Base-by-base conservation (phyloP, 2,797 vertebrate genomes). In the Heteromormyrus szaboi region DNA sequence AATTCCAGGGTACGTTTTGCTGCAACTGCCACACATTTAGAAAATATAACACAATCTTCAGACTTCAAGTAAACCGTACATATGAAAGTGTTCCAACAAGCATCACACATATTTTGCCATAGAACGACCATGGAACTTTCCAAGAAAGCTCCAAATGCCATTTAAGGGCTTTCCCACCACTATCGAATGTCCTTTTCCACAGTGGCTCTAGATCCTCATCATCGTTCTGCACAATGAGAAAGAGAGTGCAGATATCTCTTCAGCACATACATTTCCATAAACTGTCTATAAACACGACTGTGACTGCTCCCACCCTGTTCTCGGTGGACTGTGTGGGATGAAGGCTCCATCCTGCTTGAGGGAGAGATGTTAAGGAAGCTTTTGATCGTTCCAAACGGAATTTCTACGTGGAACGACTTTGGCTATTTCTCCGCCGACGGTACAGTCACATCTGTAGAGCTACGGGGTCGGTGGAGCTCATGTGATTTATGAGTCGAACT, bases 321-420 rank as follows among this genome's bases (percentile, higher is more conserved):
- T 65, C 72, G 44, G 54, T 85, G 87, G 87, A 89, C 59, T 7
- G 59, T 56, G 89, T 88, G 89, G 59, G 87, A 41, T 54, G 87
- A 4, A 46, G 12, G 12, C 48, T 44, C 48, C 59, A 50, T 33
- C 56, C 50, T 54, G 48, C 44, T 88, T 89, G 22, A 85, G 48
- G 48, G 29, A 72, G 53, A 87, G 87, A 65, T 88, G 29, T 62
- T 87, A 37, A 56, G 87, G 86, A 89, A 68, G 89, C 44, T 85
- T 54, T 44, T 54, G 41, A 59, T 88, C 84, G 56, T 65, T 65
- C 86, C 14, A 41, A 37, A 53, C 19, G 59, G 65, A 89, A 51
- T 72, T 72, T 37, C 68, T 37, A 72, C 12, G 12, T 9, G 37
- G 37, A 44, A 44, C 7, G 76, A 46, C 76, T 81, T 81, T 81